Evolutionary conservation across 2,888 invertebrate species (phyloP), one percentile per base, ranked within the genome.

Genomic region (Cartodere bifasciata): DNA sequence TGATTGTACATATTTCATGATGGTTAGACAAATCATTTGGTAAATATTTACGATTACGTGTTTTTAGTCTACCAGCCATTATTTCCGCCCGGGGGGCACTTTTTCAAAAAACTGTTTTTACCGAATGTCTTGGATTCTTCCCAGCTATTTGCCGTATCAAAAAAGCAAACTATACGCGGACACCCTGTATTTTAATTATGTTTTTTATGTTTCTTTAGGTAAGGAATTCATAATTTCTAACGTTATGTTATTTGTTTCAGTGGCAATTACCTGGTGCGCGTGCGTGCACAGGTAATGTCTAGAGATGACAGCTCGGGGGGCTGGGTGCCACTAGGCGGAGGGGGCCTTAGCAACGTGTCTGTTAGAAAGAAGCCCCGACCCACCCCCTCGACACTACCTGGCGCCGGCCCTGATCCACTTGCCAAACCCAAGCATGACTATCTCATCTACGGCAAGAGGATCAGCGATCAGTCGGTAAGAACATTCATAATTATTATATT

Each of bases 231-330:
- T n/a, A 20, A 20, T 20, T 20, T 20, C 20, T 6, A 20, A 20
- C 20, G 6, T 20, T 20, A 20, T 20, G 20, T 20, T 6, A 20
- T 48, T 46, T 44, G 40, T 70, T 73, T 20, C 69, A 87, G 87
- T 80, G 83, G 70, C 60, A 69, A 78, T 70, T 82, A 79, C 68
- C 70, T 92, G 79, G 92, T 94, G 72, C 87, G 86, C 65, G 92
- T 95, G 61, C 84, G 90, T 59, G 94, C 94, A 68, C 94, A 94
- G 79, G 94, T 94, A 68, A 95, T 95, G 94, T 87, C 85, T 58
- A 76, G 94, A 61, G 94, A 95, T 75, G 95, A 94, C 64, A 88
- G 85, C 64, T 86, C 87, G 44, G 92, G 90, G 44, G 91, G 92
- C 48, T 94, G 92, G 92, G 79, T 87, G 58, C 90, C 91, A 53